phyloP scores from a whole-genome alignment of 2,113 vertebrate genomes.

The Hippocampus abdominalis region DNA sequence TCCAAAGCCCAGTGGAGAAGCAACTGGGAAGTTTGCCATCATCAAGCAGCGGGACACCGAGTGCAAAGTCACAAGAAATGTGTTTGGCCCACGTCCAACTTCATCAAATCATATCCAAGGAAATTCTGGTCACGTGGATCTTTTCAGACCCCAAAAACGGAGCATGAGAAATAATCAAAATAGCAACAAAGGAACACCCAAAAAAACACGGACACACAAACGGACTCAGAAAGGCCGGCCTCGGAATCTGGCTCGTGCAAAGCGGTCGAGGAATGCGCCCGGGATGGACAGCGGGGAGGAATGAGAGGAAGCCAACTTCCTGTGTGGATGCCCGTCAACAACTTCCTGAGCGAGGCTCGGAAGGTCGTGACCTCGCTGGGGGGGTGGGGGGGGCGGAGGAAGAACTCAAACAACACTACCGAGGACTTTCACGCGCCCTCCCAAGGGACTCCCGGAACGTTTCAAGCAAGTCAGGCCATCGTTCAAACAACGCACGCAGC shows the following conservation, averaged over 20 bases:
- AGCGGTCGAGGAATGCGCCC: background rate
- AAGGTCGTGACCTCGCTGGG: background rate
- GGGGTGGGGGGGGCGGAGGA: background rate
- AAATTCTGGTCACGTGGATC: too few species aligned
- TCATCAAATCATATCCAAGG: too few species aligned
- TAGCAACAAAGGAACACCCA: too few species aligned
- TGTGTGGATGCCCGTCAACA: slow-evolving; percentile 1
- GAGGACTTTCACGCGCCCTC: background rate
- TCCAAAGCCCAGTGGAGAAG: background rate
- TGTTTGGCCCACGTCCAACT: too few species aligned
- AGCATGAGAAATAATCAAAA: too few species aligned
- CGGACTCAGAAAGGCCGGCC: too few species aligned
- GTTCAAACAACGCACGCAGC: background rate
- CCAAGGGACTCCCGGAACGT: background rate
- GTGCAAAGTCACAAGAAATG: background rate
- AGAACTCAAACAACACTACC: background rate
- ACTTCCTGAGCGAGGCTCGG: slow-evolving; percentile 1
- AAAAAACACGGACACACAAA: too few species aligned
- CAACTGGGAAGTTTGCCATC: too few species aligned
- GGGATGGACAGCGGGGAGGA: background rate
- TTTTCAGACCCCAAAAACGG: too few species aligned
- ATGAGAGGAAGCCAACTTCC: background rate
- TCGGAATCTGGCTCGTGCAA: background rate
- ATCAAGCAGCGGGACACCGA: background rate
- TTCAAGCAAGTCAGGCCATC: background rate